Conservation (phyloP, 2,113 vertebrate species). For the Cephalophus harveyi region DNA sequence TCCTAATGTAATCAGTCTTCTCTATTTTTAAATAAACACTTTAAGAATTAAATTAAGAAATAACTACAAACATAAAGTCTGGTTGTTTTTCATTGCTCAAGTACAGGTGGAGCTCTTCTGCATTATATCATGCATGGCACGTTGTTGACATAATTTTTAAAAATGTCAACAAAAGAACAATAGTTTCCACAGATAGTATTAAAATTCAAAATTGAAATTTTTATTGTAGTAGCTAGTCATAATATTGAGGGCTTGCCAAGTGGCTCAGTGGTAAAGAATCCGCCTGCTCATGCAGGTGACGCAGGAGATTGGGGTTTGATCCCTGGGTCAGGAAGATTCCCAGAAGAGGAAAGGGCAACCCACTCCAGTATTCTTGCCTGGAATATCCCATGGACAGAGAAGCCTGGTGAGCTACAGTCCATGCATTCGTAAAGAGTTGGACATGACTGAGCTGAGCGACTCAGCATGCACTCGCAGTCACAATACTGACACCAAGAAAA, state of each 20-base stretch:
- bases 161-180: slow-evolving; percentile 25
- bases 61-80: background rate
- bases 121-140: background rate
- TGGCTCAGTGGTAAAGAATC: background rate
- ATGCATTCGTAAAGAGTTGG: background rate
- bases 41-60: slow-evolving; percentile 6
- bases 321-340: background rate
- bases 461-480: background rate
- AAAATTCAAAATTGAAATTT: background rate
- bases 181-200: background rate
- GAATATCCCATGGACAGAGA: background rate
- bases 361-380: background rate
- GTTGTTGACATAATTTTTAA: background rate
- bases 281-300: background rate
- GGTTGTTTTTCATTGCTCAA: background rate
- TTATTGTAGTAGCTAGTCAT: background rate
- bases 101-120: background rate
- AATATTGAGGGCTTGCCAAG: background rate
- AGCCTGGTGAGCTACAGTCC: background rate
- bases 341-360: background rate
- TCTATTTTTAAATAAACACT: background rate
- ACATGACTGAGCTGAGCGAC: background rate
- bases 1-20: background rate
- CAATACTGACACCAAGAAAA: background rate
- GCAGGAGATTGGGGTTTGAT: background rate